phyloP scores from a whole-genome alignment of 2,113 vertebrate genomes.

The Chrysochloris asiatica region DNA sequence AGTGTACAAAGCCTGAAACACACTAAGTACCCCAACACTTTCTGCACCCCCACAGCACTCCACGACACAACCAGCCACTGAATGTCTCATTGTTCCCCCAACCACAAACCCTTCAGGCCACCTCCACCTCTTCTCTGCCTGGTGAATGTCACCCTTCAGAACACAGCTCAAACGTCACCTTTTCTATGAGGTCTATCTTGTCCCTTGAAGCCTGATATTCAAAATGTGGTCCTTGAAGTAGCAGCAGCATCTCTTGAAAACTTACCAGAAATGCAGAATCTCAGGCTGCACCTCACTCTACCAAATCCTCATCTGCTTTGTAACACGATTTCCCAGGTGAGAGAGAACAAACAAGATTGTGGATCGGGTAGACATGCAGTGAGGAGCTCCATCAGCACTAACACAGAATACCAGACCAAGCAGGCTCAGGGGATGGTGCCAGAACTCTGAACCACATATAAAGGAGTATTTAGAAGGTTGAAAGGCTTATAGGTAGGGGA shows the following conservation, averaged over 20 bases:
- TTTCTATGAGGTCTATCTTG: not conserved
- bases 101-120: not conserved
- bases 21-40: not conserved
- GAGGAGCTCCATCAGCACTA: too few relatives aligned
- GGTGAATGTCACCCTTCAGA: not conserved
- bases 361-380: too few relatives aligned
- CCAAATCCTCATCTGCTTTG: not conserved
- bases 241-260: not conserved
- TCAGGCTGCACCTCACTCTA: not conserved
- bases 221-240: not conserved
- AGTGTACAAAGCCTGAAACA: not conserved
- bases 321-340: too few relatives aligned
- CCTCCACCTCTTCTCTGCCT: not conserved
- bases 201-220: not conserved
- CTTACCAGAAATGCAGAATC: not conserved
- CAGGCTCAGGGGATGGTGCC: too few relatives aligned
- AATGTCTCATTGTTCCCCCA: not conserved
- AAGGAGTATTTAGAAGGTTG: too few relatives aligned
- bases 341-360: too few relatives aligned
- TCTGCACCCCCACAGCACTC: not conserved
- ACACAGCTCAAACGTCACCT: not conserved
- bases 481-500: too few relatives aligned
- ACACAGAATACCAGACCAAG: too few relatives aligned
- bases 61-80: not conserved
- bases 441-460: too few relatives aligned